These are phyloP conservation scores for Ischnura elegans DNA, from an alignment of 2,888 invertebrate genomes.

Conservation along the genomic window DNA sequence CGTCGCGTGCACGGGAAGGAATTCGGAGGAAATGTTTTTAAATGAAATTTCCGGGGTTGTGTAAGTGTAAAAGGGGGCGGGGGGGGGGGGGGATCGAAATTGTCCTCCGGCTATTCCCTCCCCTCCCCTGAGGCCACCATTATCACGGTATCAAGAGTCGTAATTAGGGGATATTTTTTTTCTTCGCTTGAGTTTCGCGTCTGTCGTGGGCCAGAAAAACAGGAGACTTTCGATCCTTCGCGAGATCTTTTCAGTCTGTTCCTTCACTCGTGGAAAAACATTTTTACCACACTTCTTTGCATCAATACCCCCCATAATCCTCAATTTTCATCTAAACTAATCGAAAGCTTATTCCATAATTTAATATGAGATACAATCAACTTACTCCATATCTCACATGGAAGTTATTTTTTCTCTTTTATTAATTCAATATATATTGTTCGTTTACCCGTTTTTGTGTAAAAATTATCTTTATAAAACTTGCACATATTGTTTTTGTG, in stretches of 20 bases:
- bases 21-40: neutral
- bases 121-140: neutral
- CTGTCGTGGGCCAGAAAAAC: neutral
- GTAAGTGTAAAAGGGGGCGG: neutral
- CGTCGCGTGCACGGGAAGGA: neutral
- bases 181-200: neutral
- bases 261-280: too few species aligned
- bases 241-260: neutral
- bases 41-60: constrained; percentile 24
- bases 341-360: too few species aligned
- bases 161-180: constrained; percentile 19
- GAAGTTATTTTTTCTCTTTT: too few species aligned
- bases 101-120: neutral
- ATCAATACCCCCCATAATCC: too few species aligned
- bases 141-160: neutral
- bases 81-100: neutral
- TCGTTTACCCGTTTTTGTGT: too few species aligned
- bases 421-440: too few species aligned
- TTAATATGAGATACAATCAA: too few species aligned
- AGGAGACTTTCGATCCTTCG: neutral
- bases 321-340: too few species aligned
- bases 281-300: too few species aligned
- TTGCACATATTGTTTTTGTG: too few species aligned
- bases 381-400: too few species aligned
- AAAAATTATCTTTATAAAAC: too few species aligned